Conservation (phyloP, 2,113 vertebrate genomes). For the Pongo abelii region DNA sequence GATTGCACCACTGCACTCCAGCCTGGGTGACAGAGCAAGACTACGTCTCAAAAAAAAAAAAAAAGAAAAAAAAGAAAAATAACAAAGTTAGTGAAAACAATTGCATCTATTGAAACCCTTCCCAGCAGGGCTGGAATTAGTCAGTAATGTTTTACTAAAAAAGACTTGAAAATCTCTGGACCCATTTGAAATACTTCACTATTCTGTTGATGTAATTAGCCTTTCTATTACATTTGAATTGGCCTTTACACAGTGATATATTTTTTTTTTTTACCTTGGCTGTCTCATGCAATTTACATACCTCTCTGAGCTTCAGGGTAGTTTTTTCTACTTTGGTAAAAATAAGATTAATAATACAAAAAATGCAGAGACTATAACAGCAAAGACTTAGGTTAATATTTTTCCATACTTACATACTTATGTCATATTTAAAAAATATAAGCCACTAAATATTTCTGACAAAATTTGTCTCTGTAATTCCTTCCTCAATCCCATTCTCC, state of each 20-base stretch:
- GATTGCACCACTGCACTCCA: too few species aligned
- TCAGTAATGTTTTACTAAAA: neutral
- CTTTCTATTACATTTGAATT: neutral
- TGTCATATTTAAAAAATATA: neutral
- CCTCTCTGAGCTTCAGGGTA: neutral
- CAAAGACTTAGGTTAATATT: neutral
- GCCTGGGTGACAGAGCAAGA: too few species aligned
- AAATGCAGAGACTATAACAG: neutral
- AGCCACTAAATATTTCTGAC: neutral
- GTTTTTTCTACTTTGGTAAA: neutral
- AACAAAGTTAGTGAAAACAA: neutral
- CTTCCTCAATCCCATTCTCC: neutral
- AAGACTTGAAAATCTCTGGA: conserved; percentile 15
- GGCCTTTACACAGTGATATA: neutral
- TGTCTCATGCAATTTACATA: neutral
- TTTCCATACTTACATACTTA: neutral
- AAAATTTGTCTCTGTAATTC: neutral
- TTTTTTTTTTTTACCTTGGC: neutral
- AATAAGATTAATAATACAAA: neutral
- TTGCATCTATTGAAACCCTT: neutral
- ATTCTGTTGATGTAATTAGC: neutral
- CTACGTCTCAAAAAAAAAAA: too few species aligned
- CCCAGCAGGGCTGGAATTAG: neutral
- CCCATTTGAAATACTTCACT: neutral
- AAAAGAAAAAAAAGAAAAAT: neutral